phyloP scores from a whole-genome alignment of 2,113 vertebrate species.

The Sinocyclocheilus rhinocerous region DNA sequence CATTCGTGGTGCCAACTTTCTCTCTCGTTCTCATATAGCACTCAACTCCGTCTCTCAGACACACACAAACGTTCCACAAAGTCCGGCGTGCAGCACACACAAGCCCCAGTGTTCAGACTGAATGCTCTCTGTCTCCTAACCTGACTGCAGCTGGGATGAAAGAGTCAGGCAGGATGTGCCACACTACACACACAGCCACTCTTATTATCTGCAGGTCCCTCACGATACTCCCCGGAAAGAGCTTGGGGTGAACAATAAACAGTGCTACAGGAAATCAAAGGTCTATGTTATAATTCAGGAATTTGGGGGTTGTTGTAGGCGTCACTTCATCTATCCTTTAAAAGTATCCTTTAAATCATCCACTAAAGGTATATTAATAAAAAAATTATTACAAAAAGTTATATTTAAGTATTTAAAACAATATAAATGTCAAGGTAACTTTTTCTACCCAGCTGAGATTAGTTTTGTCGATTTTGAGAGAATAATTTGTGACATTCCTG shows the following conservation, averaged over 20 bases:
- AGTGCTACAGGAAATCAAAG: constrained; percentile 29
- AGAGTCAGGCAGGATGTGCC: constrained; percentile 29
- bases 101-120: constrained; percentile 24
- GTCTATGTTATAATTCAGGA: neutral
- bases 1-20: neutral
- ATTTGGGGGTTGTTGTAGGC: neutral
- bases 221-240: constrained; percentile 14
- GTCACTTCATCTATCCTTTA: neutral
- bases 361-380: no score
- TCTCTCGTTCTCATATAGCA: neutral
- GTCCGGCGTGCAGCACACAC: neutral
- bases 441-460: neutral
- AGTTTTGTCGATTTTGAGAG: neutral
- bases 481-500: neutral
- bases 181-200: constrained; percentile 18
- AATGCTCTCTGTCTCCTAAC: constrained; percentile 38
- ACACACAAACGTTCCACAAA: constrained; percentile 17
- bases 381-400: neutral
- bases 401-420: neutral
- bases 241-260: constrained; percentile 15
- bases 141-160: constrained; percentile 45
- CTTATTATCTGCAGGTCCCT: constrained; percentile 14
- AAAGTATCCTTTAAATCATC: neutral
- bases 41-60: neutral
- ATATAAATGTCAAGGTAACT: neutral